Conservation (phyloP, 2,113 vertebrate genomes). For the Tamias sibiricus region DNA sequence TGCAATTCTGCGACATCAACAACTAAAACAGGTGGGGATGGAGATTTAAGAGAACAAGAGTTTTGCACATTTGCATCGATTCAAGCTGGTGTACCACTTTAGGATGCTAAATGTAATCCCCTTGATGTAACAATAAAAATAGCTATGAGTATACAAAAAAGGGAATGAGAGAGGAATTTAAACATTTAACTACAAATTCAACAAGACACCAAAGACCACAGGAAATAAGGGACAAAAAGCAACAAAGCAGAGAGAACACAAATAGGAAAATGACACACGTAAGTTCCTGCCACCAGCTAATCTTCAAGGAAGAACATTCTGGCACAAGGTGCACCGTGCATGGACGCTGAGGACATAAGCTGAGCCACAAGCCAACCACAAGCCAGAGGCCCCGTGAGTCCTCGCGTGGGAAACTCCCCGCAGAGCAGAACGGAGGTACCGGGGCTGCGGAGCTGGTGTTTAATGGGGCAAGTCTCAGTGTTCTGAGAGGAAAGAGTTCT, state of each 20-base stretch:
- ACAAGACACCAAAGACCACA: not conserved
- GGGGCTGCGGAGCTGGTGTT: too few species aligned
- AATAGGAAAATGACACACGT: not conserved
- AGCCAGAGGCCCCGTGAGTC: too few species aligned
- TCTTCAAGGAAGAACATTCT: not conserved
- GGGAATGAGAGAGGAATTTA: not conserved
- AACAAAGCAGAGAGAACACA: not conserved
- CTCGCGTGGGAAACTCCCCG: too few species aligned
- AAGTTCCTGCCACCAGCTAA: too few species aligned
- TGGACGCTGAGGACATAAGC: too few species aligned
- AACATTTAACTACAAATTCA: not conserved
- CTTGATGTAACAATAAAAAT: not conserved
- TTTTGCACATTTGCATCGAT: not conserved
- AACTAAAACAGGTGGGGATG: not conserved
- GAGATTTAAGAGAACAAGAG: not conserved
- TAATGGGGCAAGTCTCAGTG: too few species aligned
- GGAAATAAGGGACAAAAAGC: too few species aligned
- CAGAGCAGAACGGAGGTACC: not conserved
- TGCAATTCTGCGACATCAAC: not conserved
- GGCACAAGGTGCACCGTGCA: too few species aligned
- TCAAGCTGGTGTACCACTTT: too few species aligned
- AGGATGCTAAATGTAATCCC: not conserved
- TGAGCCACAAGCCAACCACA: not conserved
- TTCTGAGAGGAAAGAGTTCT: too few species aligned
- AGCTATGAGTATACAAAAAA: not conserved